Percentiles rank a stretch among this genome's conserved stretches.
phyloP scores from a whole-genome alignment of 2,113 vertebrate genomes.

The Mohoua ochrocephala region DNA sequence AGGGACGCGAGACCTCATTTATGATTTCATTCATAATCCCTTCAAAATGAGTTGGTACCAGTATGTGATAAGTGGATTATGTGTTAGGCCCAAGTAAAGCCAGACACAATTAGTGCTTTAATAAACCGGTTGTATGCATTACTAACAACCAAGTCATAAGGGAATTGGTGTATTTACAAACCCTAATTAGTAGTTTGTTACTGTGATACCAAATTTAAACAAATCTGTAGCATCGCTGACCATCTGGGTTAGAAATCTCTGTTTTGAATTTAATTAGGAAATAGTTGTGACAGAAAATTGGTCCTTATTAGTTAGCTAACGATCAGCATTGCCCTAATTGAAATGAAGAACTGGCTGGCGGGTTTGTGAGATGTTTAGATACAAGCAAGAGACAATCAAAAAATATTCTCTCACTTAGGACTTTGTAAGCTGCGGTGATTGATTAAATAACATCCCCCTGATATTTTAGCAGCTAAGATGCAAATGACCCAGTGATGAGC shows the following conservation, averaged over 20 bases:
- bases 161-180: conserved; percentile 80
- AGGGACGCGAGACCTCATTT: conserved; percentile 63
- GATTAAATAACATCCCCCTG: neutral
- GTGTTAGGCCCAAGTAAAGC: conserved; percentile 76
- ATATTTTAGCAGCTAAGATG: conserved; percentile 14
- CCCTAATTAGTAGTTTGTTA: conserved; percentile 83
- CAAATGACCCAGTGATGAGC: neutral
- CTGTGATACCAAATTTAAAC: conserved; percentile 80
- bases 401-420: conserved; percentile 34
- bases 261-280: conserved; percentile 80
- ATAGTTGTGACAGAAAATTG: conserved; percentile 74
- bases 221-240: conserved; percentile 75
- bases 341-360: conserved; percentile 68
- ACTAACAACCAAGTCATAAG: conserved; percentile 69
- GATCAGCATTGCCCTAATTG: conserved; percentile 73
- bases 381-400: conserved; percentile 47
- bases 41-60: conserved; percentile 77
- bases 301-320: conserved; percentile 77
- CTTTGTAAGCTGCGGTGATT: neutral
- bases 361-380: conserved; percentile 51
- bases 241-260: conserved; percentile 78
- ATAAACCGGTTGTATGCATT: conserved; percentile 77
- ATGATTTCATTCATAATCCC: conserved; percentile 77
- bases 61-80: conserved; percentile 82
- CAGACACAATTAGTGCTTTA: conserved; percentile 80